These are phyloP conservation scores for Napeogenes sylphis DNA, from an alignment of 2,888 invertebrate species.

Conservation along the genomic window DNA sequence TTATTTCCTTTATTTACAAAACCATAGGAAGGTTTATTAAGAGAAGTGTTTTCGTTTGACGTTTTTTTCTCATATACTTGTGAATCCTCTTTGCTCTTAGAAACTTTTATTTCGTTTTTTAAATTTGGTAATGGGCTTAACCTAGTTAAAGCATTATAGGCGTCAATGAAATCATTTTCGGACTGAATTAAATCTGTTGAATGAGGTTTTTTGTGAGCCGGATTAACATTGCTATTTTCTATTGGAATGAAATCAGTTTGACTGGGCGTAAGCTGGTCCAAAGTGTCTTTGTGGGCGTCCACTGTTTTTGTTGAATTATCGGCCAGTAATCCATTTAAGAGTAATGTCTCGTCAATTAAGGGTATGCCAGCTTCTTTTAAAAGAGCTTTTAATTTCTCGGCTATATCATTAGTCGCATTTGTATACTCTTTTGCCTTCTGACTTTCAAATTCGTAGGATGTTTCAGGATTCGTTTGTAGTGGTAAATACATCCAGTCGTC, in stretches of 20 bases:
- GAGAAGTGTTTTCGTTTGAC: background rate
- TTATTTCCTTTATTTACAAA: background rate
- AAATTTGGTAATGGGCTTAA: slow-evolving; percentile 64
- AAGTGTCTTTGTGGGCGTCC: slow-evolving; percentile 29
- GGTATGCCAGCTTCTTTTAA: slow-evolving; percentile 57
- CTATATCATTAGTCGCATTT: slow-evolving; percentile 37
- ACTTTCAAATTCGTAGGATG: slow-evolving; percentile 27
- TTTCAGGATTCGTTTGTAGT: slow-evolving; percentile 38
- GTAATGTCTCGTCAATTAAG: slow-evolving; percentile 52
- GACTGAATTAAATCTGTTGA: slow-evolving; percentile 59
- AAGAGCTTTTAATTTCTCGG: slow-evolving; percentile 53
- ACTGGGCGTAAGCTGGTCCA: slow-evolving; percentile 13
- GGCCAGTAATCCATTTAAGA: slow-evolving; percentile 51
- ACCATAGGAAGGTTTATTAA: background rate
- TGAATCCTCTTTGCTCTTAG: slow-evolving; percentile 8
- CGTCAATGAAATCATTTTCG: slow-evolving; percentile 71
- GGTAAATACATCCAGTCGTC: slow-evolving; percentile 72
- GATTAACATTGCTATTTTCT: background rate
- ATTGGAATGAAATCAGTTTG: slow-evolving; percentile 6
- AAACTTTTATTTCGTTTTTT: slow-evolving; percentile 19
- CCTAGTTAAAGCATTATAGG: slow-evolving; percentile 67
- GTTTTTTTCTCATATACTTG: slow-evolving; percentile 4
- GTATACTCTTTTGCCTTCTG: slow-evolving; percentile 25
- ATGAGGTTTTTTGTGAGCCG: slow-evolving; percentile 35
- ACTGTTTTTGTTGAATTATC: slow-evolving; percentile 29